phyloP scores from a whole-genome alignment of 2,888 invertebrate genomes.

The Drosophila barbarae region DNA sequence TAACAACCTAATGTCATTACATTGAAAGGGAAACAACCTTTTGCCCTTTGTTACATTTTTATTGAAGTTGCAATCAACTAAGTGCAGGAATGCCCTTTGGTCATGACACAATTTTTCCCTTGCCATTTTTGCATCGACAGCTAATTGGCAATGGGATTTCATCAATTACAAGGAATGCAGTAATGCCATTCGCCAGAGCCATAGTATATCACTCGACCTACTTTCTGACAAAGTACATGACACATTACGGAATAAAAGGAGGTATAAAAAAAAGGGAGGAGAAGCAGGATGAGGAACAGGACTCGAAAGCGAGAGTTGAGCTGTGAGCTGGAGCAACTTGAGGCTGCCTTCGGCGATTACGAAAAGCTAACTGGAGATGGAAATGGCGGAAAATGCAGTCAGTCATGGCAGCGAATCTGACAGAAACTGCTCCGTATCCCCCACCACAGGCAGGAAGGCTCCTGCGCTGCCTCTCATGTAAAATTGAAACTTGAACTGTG shows the following conservation, averaged over 20 bases:
- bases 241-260: conserved; percentile 16
- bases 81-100: conserved; percentile 3
- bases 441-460: background rate
- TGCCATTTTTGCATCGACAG: conserved; percentile 26
- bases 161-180: conserved; percentile 51
- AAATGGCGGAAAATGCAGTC: conserved; percentile 25
- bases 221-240: conserved; percentile 31
- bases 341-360: conserved; percentile 28
- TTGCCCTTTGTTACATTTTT: background rate
- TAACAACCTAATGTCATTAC: background rate
- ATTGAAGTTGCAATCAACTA: conserved; percentile 10
- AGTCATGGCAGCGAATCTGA: conserved; percentile 17
- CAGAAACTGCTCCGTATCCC: background rate
- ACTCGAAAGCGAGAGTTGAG: conserved; percentile 3
- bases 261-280: background rate
- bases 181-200: conserved; percentile 51
- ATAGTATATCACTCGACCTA: conserved; percentile 54
- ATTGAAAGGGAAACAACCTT: background rate
- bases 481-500: conserved; percentile 32
- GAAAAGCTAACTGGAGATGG: conserved; percentile 15
- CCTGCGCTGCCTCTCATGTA: conserved; percentile 20
- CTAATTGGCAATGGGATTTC: conserved; percentile 65
- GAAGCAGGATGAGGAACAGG: background rate
- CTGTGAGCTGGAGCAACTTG: conserved; percentile 17
- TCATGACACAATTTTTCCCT: background rate